Conservation (phyloP, 2,113 vertebrate species). For the Oryzias curvinotus region DNA sequence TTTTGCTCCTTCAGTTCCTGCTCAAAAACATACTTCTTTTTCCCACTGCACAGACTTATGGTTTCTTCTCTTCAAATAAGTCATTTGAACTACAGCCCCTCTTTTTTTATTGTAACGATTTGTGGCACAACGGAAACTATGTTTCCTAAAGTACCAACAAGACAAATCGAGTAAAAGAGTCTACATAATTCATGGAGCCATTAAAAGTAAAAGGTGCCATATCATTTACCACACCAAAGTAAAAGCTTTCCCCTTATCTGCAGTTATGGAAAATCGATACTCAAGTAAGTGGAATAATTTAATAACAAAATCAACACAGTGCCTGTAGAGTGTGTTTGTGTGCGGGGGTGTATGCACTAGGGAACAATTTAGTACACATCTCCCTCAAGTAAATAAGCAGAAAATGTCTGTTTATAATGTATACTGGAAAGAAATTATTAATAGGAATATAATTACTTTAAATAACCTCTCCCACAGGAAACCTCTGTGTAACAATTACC, state of each 20-base stretch:
- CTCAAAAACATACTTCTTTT: neutral
- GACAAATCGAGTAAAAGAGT: conserved; percentile 30
- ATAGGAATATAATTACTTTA: conserved; percentile 38
- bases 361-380: conserved; percentile 57
- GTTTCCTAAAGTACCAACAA: conserved; percentile 11
- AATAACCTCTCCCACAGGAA: conserved; percentile 20
- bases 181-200: conserved; percentile 40
- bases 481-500: conserved; percentile 1
- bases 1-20: too few species aligned
- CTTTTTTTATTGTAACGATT: conserved; percentile 12
- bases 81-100: conserved; percentile 5
- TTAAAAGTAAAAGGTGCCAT: conserved; percentile 39
- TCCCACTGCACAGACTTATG: neutral
- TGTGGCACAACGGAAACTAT: neutral
- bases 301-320: conserved; percentile 51
- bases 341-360: conserved; percentile 49
- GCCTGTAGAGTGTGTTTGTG: conserved; percentile 43
- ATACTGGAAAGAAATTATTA: conserved; percentile 43
- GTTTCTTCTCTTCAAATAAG: neutral
- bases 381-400: conserved; percentile 50
- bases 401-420: conserved; percentile 36
- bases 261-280: conserved; percentile 66
- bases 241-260: conserved; percentile 41
- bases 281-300: conserved; percentile 62
- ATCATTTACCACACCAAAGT: conserved; percentile 51